These are phyloP conservation scores for Poeciliopsis presidionis DNA, from an alignment of 2,797 vertebrate species.

Conservation along the genomic window DNA sequence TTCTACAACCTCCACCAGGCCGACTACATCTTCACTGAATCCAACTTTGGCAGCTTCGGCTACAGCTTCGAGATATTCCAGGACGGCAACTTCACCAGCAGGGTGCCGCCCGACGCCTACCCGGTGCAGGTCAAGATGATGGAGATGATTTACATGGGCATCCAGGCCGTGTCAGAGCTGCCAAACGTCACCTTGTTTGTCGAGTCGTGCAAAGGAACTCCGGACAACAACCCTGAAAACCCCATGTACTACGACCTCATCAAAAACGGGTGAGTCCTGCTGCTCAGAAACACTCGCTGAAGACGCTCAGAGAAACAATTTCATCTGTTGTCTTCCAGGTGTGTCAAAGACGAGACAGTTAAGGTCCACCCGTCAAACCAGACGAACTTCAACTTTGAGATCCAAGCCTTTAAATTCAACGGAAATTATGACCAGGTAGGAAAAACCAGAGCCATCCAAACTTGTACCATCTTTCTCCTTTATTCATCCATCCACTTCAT, in stretches of 20 bases:
- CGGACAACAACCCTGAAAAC: conserved; percentile 68
- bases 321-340: conserved; percentile 56
- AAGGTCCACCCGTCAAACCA: conserved; percentile 16
- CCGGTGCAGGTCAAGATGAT: conserved; percentile 74
- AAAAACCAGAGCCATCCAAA: not conserved
- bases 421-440: conserved; percentile 76
- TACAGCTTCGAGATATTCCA: conserved; percentile 72
- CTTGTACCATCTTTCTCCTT: not conserved
- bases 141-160: conserved; percentile 73
- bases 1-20: conserved; percentile 62
- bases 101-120: conserved; percentile 55
- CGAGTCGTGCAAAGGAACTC: conserved; percentile 79
- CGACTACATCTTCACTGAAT: conserved; percentile 77
- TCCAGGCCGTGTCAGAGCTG: conserved; percentile 69
- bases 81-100: conserved; percentile 52
- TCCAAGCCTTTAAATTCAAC: conserved; percentile 79
- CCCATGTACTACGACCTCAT: conserved; percentile 72
- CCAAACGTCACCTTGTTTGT: conserved; percentile 73
- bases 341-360: conserved; percentile 67
- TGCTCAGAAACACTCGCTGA: not conserved
- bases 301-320: not conserved
- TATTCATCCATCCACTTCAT: not conserved
- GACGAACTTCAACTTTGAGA: conserved; percentile 65
- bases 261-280: conserved; percentile 68
- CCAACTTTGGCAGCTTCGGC: conserved; percentile 75